These are phyloP conservation scores for Brenthis ino DNA, from an alignment of 2,888 invertebrate species.

Conservation along the genomic window DNA sequence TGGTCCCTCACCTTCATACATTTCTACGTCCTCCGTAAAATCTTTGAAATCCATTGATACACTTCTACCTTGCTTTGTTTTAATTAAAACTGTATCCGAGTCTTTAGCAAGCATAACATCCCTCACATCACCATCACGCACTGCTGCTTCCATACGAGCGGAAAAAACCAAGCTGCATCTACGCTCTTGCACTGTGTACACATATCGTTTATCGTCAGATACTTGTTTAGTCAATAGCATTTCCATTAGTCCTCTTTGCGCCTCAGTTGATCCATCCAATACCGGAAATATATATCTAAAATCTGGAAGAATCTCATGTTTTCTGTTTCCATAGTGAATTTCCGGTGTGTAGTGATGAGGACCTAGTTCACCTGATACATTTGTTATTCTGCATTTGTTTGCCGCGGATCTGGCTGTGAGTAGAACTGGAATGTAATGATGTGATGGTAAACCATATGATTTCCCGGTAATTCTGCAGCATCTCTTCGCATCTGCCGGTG, in stretches of 20 bases:
- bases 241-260: conserved; percentile 84
- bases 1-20: conserved; percentile 88
- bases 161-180: conserved; percentile 89
- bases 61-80: conserved; percentile 87
- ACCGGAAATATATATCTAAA: conserved; percentile 89
- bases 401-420: conserved; percentile 77
- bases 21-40: conserved; percentile 80
- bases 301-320: conserved; percentile 85
- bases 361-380: conserved; percentile 83
- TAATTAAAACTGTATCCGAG: conserved; percentile 87
- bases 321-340: conserved; percentile 85
- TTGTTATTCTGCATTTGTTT: conserved; percentile 85
- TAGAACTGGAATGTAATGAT: conserved; percentile 90
- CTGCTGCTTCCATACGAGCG: conserved; percentile 88
- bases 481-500: conserved; percentile 91
- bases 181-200: conserved; percentile 89
- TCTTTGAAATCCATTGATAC: conserved; percentile 88
- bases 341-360: conserved; percentile 84
- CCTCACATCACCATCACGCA: conserved; percentile 88
- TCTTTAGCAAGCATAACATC: conserved; percentile 90
- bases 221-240: conserved; percentile 83
- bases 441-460: conserved; percentile 87
- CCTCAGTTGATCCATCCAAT: conserved; percentile 86
- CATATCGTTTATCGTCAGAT: conserved; percentile 84
- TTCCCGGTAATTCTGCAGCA: conserved; percentile 91